Base-by-base conservation (phyloP, 2,797 vertebrate genomes). In the Sebastes paucispinis region DNA sequence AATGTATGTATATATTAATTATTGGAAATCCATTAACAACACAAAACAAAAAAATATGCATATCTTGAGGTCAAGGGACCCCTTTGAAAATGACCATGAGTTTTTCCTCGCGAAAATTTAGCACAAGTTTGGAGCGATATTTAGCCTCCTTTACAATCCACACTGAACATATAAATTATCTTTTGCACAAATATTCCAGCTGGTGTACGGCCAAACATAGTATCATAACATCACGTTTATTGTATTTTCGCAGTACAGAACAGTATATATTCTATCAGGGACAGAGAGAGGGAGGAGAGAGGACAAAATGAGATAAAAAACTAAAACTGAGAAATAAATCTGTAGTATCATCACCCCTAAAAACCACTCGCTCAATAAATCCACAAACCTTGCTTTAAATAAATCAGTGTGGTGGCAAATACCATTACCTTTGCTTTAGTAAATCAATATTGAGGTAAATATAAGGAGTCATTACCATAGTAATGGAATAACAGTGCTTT, bases 401-500 rank as follows among this genome's bases (percentile, higher is more conserved):
- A 73, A 90, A 81, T 75, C 14, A 29, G 22, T 27, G 25, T 68
- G 63, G 12, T 50, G 69, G 58, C 77, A 80, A 85, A 86, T 85
- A 85, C 22, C 25, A 62, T 82, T 83, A 79, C 67, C 77, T 82
- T 64, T 83, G 73, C 77, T 80, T 87, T 75, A 57, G 65, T 88
- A 81, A 89, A 90, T 87, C 74, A 87, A 43, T 78, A 82, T 32
- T 1, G 68, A 75, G 71, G 78, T 81, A 89, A 90, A 91, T 83
- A 89, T 80, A 86, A 83, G 59, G 62, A 69, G 74, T 76, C 73
- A 92, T 94, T 93, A 88, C 74, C 91, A 94, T 92, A 91, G 69
- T 88, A 93, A 94, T 93, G 71, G 84, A 89, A 90, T 69, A 83
- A 86, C 50, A 75, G 69, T 55, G 71, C 52, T 84, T 69, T 91